Evolutionary conservation across 1,140 invertebrate species (phyloP), one percentile per base, ranked within the genome.

Genomic region (Steinernema feltiae): DNA sequence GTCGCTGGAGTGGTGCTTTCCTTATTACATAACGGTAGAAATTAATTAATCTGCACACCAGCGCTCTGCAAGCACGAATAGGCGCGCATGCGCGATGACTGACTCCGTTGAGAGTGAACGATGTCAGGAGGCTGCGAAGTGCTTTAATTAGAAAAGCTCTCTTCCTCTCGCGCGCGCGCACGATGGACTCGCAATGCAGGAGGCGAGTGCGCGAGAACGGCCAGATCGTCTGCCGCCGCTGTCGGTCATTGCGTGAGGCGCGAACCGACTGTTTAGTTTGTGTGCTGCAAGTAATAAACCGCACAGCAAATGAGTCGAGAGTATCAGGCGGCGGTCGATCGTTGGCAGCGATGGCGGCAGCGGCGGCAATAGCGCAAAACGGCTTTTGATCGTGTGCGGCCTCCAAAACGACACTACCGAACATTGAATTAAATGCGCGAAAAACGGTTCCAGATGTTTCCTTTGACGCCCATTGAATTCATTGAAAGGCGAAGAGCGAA

Each of bases 391-490:
- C 41, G 41, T n/a, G 7, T 15, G 15, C 53, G 53, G 53, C 24
- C 53, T 7, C 35, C 35, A 41, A 7, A 18, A 41, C 35, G 35
- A 7, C 35, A 41, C 35, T 7, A 41, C 7, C 7, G 35, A 63
- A 63, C 53, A 63, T 63, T 27, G 53, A 63, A 63, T 63, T 63
- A 27, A 63, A 21, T 63, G 24, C 7, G 53, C 53, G 53, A 63
- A 63, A 63, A 63, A 63, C 53, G 53, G 53, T 63, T 63, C 53
- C 53, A 63, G 53, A 63, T 63, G 53, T 63, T 63, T 63, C 53
- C 53, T 15, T 63, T 63, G 53, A 27, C 53, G 53, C 53, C 53
- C 53, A 63, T 63, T 63, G 53, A 63, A 63, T 63, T 63, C 53
- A 27, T 63, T 63, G 53, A n/a, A n/a, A n/a, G n/a, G n/a, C n/a